Base-by-base conservation (phyloP, 2,797 vertebrate genomes). In the Tapirus indicus region DNA sequence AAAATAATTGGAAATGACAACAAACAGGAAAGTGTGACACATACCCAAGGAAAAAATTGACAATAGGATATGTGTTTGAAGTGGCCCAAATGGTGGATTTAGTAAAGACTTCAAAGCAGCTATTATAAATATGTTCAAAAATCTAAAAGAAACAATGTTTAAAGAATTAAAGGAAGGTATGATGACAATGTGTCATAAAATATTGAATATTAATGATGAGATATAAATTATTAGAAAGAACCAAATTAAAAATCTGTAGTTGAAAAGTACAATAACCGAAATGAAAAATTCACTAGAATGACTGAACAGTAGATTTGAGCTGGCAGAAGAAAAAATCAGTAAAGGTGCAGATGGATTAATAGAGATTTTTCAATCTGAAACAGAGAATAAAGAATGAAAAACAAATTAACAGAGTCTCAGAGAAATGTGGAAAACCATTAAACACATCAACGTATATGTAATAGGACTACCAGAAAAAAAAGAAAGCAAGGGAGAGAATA, bases 71-170 rank as follows among this genome's bases (percentile, higher is more conserved):
- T 21, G 20, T 94, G 35, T 92, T 94, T 64, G 25, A 29, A 85
- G 44, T 74, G 17, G 11, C 27, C 25, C 25, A 49, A 49, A 62
- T 47, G 54, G 17, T 69, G 2, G 14, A 54, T 16, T 52, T 58
- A 88, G 52, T 5, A 87, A 69, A 95, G 44, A 27, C 35, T 35
- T 79, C 56, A 91, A 86, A 62, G 35, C 2, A 64, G 6, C 58
- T 35, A 72, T 38, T 87, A 58, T 64, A 88, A 92, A 77, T 85
- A 49, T 58, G 35, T 78, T 85, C 3, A 84, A 69, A 85, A 52
- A 84, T 85, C 21, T 69, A 58, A 84, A 93, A 44, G 9, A 97
- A 94, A 77, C 12, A 27, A 90, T 82, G 23, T 5, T 78, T 83
- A 69, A 87, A 75, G 47, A 86, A 87, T 44, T 84, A 89, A 92